A percentile compares a stretch with the other conserved stretches of the same genome.
Conservation (phyloP, 1,140 invertebrate genomes). For the Sitobion miscanthi region DNA sequence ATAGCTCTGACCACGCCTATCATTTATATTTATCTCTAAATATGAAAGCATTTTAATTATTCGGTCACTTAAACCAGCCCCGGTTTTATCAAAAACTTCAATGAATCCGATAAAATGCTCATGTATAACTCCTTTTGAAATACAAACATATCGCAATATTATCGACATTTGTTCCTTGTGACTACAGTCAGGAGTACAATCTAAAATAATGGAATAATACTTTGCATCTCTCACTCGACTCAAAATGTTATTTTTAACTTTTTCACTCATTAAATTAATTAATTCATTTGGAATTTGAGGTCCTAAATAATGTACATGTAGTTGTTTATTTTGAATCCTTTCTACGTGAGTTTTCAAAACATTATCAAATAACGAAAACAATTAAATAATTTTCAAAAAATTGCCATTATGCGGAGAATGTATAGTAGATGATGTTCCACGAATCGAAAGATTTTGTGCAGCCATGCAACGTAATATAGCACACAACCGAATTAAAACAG, state of each 20-base stretch:
- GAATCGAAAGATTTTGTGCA: background rate
- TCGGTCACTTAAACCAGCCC: background rate
- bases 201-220: background rate
- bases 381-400: background rate
- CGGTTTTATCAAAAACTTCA: background rate
- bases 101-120: constrained; percentile 1
- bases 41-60: background rate
- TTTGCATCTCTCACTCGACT: background rate
- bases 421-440: background rate
- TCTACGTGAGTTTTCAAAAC: background rate
- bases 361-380: constrained; percentile 11
- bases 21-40: background rate
- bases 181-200: background rate
- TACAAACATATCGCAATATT: background rate
- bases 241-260: background rate
- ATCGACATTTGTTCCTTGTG: background rate
- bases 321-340: background rate
- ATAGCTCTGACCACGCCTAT: constrained; percentile 10
- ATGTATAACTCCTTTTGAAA: background rate
- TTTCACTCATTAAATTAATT: background rate
- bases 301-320: background rate
- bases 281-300: background rate
- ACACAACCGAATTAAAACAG: background rate
- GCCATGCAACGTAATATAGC: background rate
- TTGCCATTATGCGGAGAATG: background rate